Evolutionary conservation across 2,888 invertebrate genomes (phyloP).

Genomic region (Fragum sueziense): DNA sequence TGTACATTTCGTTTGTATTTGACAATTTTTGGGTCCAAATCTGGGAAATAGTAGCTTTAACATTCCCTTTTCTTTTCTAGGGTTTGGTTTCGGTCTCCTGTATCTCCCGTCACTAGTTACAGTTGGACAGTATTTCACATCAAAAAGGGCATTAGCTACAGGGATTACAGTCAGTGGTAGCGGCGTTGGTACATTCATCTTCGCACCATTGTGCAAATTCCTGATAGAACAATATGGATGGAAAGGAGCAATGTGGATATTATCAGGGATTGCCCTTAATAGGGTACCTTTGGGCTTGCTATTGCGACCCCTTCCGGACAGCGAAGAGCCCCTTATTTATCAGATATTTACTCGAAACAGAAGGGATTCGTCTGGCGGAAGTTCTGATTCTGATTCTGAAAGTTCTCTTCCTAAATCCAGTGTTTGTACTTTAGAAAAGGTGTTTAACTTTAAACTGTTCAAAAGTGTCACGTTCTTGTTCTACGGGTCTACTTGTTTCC

Average conservation of each 20-base stretch:
- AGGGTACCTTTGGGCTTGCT: slow-evolving; percentile 21
- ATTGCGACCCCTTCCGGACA: slow-evolving; percentile 6
- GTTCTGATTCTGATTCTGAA: background rate
- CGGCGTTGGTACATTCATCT: slow-evolving; percentile 32
- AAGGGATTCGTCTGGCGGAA: background rate
- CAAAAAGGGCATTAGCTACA: slow-evolving; percentile 29
- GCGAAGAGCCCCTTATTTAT: background rate
- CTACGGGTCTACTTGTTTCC: slow-evolving; percentile 73
- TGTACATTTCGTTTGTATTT: too few species aligned
- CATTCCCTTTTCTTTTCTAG: too few species aligned
- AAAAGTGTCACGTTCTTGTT: slow-evolving; percentile 90
- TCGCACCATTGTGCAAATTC: slow-evolving; percentile 21
- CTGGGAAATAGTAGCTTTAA: too few species aligned
- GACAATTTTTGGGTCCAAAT: too few species aligned
- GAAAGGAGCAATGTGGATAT: slow-evolving; percentile 28
- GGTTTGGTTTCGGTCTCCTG: slow-evolving; percentile 30
- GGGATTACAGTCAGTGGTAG: slow-evolving; percentile 27
- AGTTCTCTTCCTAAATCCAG: background rate
- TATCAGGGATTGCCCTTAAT: slow-evolving; percentile 24
- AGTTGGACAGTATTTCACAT: slow-evolving; percentile 24
- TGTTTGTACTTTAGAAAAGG: background rate
- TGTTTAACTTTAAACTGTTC: slow-evolving; percentile 91
- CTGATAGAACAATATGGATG: slow-evolving; percentile 27
- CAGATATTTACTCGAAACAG: background rate
- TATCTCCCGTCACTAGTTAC: slow-evolving; percentile 33